Percentiles rank a stretch among this genome's conserved stretches.
Conservation (phyloP, 2,797 vertebrate species). For the Glossophaga mutica region DNA sequence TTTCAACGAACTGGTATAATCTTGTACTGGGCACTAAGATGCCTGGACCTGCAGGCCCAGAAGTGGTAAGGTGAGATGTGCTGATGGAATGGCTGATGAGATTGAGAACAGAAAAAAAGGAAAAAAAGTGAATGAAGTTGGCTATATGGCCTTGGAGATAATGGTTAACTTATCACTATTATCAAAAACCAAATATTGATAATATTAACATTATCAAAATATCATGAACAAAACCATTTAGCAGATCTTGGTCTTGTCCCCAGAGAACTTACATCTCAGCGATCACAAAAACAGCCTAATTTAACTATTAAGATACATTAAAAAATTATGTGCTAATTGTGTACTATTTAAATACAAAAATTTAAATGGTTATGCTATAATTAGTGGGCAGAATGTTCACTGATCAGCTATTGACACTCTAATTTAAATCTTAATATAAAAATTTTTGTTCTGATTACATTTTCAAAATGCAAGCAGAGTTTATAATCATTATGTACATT, state of each 20-base stretch:
- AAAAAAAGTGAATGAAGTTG: not conserved
- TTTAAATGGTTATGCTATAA: constrained; percentile 1
- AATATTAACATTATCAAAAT: constrained; percentile 4
- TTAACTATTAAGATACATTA: not conserved
- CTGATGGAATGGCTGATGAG: not conserved
- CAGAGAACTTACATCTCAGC: not conserved
- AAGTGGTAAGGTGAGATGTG: not conserved
- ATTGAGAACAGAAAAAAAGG: not conserved
- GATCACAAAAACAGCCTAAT: not conserved
- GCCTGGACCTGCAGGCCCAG: not conserved
- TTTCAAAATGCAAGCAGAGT: not conserved
- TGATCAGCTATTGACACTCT: not conserved
- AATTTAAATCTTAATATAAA: constrained; percentile 33
- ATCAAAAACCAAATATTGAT: not conserved
- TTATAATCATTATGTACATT: not conserved
- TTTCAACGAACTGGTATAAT: not conserved
- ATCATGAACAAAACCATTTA: not conserved
- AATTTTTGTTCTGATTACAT: not conserved
- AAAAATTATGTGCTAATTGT: constrained; percentile 22
- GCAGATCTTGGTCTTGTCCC: not conserved
- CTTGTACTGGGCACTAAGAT: not conserved
- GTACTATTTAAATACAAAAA: constrained; percentile 1
- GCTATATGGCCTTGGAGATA: not conserved
- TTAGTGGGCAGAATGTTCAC: not conserved
- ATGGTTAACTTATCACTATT: not conserved